Base-by-base conservation (phyloP, 2,113 vertebrate genomes). In the Struthio camelus region DNA sequence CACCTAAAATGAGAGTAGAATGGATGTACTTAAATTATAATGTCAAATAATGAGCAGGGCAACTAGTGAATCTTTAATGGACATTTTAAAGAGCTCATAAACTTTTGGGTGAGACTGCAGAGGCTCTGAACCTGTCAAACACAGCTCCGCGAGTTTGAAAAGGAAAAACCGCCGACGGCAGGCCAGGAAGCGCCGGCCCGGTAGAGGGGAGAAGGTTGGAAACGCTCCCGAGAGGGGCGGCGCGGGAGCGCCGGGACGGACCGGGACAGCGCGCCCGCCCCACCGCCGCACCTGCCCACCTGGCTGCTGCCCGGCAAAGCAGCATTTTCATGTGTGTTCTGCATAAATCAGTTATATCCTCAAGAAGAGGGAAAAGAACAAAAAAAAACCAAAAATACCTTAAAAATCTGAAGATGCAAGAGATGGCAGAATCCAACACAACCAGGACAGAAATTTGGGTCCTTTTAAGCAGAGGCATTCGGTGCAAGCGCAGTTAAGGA, bases 41-140 rank as follows among this genome's bases (percentile, higher is more conserved):
- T 11, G 34, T 54, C 82, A 78, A 78, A 75, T 7, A 64, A 62
- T 0, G 32, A 88, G 72, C 67, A 3, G 11, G 67, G 93, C 65
- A 66, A 66, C 90, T 64, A 73, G 87, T 92, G 90, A 93, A 56
- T 54, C 59, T 85, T 92, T 90, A 67, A 83, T 9, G 80, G 92
- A 14, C 1, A 0, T 65, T 88, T 95, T 88, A 88, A 96, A 94
- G 88, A 67, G 82, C 82, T 90, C 93, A 10, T 85, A 90, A 95
- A 93, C 10, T 91, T 94, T 30, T 24, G 93, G 59, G 67, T 18
- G 90, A 90, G 79, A 69, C 58, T 62, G 22, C 67, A n/a, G 94
- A 93, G 76, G 82, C 87, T 59, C 80, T 85, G 87, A 62, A 71
- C 40, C 76, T 85, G 90, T 88, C 96, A 87, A 46, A 80, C 67